Evolutionary conservation across 2,888 invertebrate species (phyloP).

Genomic region (Caradrina clavipalpis): DNA sequence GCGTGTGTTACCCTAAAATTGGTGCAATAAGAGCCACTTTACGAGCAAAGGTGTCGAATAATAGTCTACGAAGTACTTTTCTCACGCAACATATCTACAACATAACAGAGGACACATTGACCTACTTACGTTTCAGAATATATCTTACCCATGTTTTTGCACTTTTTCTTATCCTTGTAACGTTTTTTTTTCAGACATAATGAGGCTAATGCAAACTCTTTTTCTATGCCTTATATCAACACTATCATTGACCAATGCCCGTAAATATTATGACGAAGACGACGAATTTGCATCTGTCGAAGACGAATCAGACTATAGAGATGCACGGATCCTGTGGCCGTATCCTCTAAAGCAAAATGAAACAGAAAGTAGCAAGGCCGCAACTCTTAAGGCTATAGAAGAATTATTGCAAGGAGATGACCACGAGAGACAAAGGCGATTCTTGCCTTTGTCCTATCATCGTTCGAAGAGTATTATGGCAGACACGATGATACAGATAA

Average conservation of each 20-base stretch:
- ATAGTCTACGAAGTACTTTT: too few relatives aligned
- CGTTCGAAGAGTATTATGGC: conserved; percentile 79
- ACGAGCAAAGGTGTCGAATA: too few relatives aligned
- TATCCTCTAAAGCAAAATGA: conserved; percentile 71
- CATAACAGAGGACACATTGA: neutral
- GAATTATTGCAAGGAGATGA: conserved; percentile 36
- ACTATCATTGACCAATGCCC: conserved; percentile 61
- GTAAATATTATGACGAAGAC: conserved; percentile 67
- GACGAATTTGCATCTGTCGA: conserved; percentile 72
- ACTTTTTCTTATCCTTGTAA: neutral
- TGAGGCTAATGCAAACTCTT: conserved; percentile 68
- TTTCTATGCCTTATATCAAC: conserved; percentile 60
- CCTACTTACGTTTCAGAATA: neutral
- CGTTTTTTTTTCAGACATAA: conserved; percentile 68
- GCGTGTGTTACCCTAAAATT: too few relatives aligned
- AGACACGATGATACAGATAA: conserved; percentile 83
- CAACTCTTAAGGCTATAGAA: conserved; percentile 43
- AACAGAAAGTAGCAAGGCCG: conserved; percentile 51
- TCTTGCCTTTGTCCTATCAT: conserved; percentile 73
- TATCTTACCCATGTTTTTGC: neutral
- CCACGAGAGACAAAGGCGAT: conserved; percentile 70
- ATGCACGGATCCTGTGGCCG: conserved; percentile 79
- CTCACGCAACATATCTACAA: too few relatives aligned
- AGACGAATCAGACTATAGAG: conserved; percentile 67
- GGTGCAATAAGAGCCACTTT: too few relatives aligned